These are phyloP conservation scores for Heliconius hortense DNA, from an alignment of 2,888 invertebrate genomes.

Conservation along the genomic window DNA sequence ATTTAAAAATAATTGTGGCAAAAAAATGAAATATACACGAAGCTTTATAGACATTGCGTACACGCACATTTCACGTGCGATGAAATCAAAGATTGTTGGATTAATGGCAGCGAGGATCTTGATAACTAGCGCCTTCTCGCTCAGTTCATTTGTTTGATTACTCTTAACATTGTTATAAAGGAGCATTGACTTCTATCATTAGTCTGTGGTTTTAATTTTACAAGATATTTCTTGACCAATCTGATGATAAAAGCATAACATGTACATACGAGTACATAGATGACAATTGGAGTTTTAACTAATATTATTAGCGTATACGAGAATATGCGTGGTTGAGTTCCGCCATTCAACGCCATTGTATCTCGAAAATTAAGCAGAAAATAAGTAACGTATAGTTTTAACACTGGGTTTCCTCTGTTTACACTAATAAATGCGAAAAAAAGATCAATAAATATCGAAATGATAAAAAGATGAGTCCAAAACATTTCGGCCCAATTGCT, in stretches of 20 bases:
- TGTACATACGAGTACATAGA: too few species aligned
- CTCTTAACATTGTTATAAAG: slow-evolving; percentile 35
- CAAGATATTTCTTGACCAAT: background rate
- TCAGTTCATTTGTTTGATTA: slow-evolving; percentile 48
- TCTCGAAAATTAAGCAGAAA: background rate
- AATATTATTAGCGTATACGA: background rate
- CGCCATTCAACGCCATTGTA: background rate
- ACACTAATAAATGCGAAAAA: background rate
- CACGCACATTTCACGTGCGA: slow-evolving; percentile 50
- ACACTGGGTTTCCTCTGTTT: background rate
- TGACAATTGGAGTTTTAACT: background rate
- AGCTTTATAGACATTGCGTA: slow-evolving; percentile 41
- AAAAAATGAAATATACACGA: slow-evolving; percentile 13
- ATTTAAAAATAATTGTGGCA: slow-evolving; percentile 1
- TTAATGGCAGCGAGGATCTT: slow-evolving; percentile 49
- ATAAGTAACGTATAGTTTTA: background rate
- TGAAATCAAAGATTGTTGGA: slow-evolving; percentile 54
- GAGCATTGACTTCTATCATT: slow-evolving; percentile 24
- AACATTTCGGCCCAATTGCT: slow-evolving; percentile 13
- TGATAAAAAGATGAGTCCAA: background rate
- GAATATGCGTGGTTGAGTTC: background rate
- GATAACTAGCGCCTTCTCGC: slow-evolving; percentile 49
- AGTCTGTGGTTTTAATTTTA: slow-evolving; percentile 1
- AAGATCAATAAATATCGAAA: background rate
- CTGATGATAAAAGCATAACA: background rate